These are phyloP conservation scores for Rhipidura dahli DNA, from an alignment of 2,113 vertebrate genomes.

Conservation along the genomic window DNA sequence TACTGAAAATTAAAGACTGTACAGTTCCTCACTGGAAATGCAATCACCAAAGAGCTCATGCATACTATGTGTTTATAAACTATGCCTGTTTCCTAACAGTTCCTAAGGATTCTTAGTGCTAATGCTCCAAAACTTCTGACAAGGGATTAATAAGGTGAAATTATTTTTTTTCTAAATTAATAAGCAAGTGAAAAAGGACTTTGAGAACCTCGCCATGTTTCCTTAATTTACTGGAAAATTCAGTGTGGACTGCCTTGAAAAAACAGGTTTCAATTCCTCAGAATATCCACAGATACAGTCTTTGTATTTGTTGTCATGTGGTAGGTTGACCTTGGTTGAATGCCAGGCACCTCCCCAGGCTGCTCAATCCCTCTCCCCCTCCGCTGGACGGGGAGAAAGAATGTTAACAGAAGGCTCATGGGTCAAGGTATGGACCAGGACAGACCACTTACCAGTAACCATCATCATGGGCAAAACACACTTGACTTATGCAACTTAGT, in stretches of 20 bases:
- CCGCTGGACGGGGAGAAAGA: not conserved
- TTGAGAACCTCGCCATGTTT: not conserved
- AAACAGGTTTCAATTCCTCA: not conserved
- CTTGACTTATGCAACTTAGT: not conserved
- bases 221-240: not conserved
- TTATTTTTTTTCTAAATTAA: not conserved
- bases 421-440: not conserved
- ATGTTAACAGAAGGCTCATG: not conserved
- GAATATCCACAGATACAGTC: accelerated
- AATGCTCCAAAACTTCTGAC: not conserved
- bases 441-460: not conserved
- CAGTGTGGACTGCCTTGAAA: not conserved
- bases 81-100: not conserved
- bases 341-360: not conserved
- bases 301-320: not conserved
- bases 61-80: not conserved
- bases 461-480: accelerated
- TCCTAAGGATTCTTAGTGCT: not conserved
- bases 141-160: not conserved
- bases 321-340: not conserved
- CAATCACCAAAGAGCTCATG: not conserved
- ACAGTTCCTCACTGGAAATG: not conserved
- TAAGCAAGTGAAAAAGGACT: not conserved
- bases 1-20: not conserved
- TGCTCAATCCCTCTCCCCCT: not conserved